These are phyloP conservation scores for Cheumatopsyche charites DNA, from an alignment of 1,140 invertebrate genomes.

Conservation along the genomic window DNA sequence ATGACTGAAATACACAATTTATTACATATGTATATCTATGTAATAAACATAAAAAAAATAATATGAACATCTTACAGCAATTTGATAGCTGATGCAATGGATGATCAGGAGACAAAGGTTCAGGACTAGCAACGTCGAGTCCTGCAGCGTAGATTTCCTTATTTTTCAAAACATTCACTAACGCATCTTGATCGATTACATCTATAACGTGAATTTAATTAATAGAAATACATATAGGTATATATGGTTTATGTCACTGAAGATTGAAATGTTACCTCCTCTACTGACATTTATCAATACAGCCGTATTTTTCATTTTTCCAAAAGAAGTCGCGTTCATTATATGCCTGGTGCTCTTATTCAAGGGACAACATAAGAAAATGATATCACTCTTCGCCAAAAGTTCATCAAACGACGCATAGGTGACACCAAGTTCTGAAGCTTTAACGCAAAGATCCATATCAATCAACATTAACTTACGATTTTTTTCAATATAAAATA, in stretches of 20 bases:
- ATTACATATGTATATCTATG: not conserved
- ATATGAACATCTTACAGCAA: constrained; percentile 66
- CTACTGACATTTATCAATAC: constrained; percentile 83
- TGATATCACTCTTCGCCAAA: constrained; percentile 75
- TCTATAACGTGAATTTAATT: constrained; percentile 52
- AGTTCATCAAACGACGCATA: constrained; percentile 77
- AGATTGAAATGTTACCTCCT: constrained; percentile 61
- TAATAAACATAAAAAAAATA: too few relatives aligned
- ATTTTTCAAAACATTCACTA: constrained; percentile 74
- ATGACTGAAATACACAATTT: constrained; percentile 66
- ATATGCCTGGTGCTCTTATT: constrained; percentile 73
- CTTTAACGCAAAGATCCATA: constrained; percentile 56
- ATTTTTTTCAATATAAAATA: too few relatives aligned
- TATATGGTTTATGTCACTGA: not conserved
- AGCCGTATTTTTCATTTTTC: constrained; percentile 78
- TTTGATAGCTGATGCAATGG: constrained; percentile 78
- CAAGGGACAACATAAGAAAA: constrained; percentile 73
- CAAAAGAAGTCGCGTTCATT: constrained; percentile 74
- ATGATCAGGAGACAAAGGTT: constrained; percentile 81
- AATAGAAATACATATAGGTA: not conserved
- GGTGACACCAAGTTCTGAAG: constrained; percentile 65
- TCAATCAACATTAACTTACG: too few relatives aligned
- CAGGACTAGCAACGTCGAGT: constrained; percentile 88
- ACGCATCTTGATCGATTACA: constrained; percentile 75
- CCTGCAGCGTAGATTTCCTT: constrained; percentile 82